Evolutionary conservation across 2,113 vertebrate species (phyloP), one percentile per base, ranked within the genome.

Genomic region (Carettochelys insculpta): DNA sequence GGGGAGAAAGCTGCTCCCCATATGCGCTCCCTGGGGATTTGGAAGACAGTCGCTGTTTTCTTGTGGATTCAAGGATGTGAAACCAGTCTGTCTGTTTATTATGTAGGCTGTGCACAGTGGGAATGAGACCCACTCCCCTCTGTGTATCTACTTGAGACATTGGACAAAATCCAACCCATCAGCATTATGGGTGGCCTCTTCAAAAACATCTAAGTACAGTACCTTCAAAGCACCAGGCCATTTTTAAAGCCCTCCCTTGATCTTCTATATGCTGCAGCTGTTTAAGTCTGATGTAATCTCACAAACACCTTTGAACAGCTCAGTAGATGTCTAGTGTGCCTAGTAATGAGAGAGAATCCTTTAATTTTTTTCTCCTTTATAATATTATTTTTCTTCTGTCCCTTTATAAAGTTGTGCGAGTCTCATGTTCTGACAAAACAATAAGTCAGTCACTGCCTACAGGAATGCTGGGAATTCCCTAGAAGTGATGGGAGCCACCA

Each of bases 41-140:
- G 56, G 27, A 61, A 61, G 56, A 14, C 56, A 65, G 61, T 65
- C 14, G 7, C 34, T 65, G 14, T 65, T 31, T 29, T 20, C 34
- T 12, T 34, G 83, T 90, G 25, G 22, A 27, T 58, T 80, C 17
- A 19, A 11, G 41, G 68, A 75, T 41, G 25, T 24, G 11, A 75
- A 45, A 43, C n/a, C n/a, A n/a, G n/a, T 75, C 24, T 45, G 41
- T 11, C 41, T 45, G 13, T 11, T 38, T 45, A 22, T 75, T 75
- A 11, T 56, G 58, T 0, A 0, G 11, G 2, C 43, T 65, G 53
- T 61, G 6, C 27, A 8, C 3, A 50, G 47, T 38, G 17, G 61
- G 34, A 16, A 14, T 65, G 61, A 65, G 16, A 65, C 34, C 14
- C 14, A 65, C 34, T 10, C 56, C 16, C 25, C 17, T n/a, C 34